These are phyloP conservation scores for Scaptomyza hsui DNA, from an alignment of 1,140 invertebrate species.

Conservation along the genomic window DNA sequence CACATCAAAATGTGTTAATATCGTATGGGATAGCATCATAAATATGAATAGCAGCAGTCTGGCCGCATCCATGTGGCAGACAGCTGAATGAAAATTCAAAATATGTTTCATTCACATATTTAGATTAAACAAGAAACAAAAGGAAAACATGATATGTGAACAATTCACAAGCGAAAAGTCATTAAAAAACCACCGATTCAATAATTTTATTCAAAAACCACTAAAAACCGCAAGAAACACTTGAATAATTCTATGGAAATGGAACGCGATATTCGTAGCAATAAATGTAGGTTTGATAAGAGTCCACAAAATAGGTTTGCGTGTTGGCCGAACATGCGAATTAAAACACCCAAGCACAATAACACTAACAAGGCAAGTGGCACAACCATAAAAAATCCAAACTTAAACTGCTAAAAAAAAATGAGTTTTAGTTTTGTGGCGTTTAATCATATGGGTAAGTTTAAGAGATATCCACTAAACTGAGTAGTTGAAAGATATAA, in stretches of 20 bases:
- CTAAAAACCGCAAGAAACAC: conserved; percentile 7
- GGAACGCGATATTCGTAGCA: conserved; percentile 4
- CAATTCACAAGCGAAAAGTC: background rate
- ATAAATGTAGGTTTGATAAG: conserved; percentile 34
- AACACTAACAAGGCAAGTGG: conserved; percentile 27
- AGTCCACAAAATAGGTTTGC: conserved; percentile 14
- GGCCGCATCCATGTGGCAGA: conserved; percentile 20
- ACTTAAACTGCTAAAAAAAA: background rate
- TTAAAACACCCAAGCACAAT: conserved; percentile 14
- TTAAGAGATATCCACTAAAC: background rate
- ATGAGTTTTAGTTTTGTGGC: background rate
- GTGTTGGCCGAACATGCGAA: conserved; percentile 34
- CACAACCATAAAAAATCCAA: conserved; percentile 18
- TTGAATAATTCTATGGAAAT: conserved; percentile 10
- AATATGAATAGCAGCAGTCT: conserved; percentile 19
- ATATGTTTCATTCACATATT: conserved; percentile 6
- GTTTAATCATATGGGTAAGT: background rate
- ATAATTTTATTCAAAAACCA: conserved; percentile 7
- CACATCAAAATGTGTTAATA: conserved; percentile 30
- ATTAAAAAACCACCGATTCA: conserved; percentile 7
- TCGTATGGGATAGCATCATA: conserved; percentile 29
- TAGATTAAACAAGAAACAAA: background rate
- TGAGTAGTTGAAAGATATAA: background rate
- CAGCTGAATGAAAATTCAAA: conserved; percentile 14
- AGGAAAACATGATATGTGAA: background rate